Conservation (phyloP, 2,888 invertebrate genomes). For the Morinoia aosen region DNA sequence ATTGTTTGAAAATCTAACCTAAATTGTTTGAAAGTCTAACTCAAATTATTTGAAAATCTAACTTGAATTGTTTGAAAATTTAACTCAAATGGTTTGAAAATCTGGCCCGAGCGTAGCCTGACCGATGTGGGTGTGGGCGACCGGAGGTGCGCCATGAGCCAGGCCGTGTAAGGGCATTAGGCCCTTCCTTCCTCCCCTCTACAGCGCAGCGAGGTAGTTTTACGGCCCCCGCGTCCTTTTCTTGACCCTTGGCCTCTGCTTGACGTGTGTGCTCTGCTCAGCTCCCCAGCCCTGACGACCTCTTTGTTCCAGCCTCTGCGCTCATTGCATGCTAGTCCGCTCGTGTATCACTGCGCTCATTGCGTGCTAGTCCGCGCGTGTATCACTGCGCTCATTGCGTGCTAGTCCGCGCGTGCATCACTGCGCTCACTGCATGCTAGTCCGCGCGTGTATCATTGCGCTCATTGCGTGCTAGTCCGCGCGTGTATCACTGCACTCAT, state of each 20-base stretch:
- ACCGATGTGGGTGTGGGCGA: neutral
- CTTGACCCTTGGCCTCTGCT: neutral
- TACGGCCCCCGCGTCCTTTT: neutral
- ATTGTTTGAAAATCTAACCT: too few species aligned
- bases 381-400: neutral
- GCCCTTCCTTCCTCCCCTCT: neutral
- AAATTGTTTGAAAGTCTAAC: too few species aligned
- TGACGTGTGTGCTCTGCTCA: neutral
- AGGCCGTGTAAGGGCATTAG: neutral
- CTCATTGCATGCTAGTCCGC: neutral
- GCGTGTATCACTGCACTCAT: too few species aligned
- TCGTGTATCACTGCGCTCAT: neutral
- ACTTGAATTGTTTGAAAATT: too few species aligned
- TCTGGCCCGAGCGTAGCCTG: neutral
- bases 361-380: too few species aligned
- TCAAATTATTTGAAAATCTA: too few species aligned
- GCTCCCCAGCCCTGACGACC: neutral
- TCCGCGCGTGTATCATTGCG: too few species aligned
- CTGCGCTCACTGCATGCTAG: neutral
- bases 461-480: too few species aligned
- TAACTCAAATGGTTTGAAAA: too few species aligned
- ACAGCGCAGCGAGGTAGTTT: neutral
- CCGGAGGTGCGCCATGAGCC: neutral
- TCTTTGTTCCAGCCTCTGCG: neutral
- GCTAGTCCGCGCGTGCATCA: neutral